Evolutionary conservation across 35 echinoderm and acorn worm species (phyloP), one percentile per base, ranked within the genome.

Genomic region (Acanthaster planci): DNA sequence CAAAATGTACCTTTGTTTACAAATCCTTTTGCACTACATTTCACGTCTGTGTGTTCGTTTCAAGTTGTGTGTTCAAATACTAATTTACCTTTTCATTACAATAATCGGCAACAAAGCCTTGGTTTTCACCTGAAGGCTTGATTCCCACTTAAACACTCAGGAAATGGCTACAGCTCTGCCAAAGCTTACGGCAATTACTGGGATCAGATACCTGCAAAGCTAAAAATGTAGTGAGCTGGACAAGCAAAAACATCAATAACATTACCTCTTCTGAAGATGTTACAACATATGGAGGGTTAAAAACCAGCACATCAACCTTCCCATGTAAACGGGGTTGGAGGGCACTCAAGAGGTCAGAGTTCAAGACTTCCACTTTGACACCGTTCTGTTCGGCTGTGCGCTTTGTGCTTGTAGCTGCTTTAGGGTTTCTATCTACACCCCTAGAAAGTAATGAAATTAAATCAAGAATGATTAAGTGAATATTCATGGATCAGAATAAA

Each of bases 221-320:
- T n/a, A n/a, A n/a, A n/a, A n/a, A n/a, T n/a, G n/a, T n/a, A n/a
- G n/a, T n/a, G n/a, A n/a, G n/a, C n/a, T n/a, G n/a, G n/a, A n/a
- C n/a, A n/a, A n/a, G n/a, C n/a, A n/a, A n/a, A n/a, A n/a, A n/a
- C n/a, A n/a, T n/a, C n/a, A n/a, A n/a, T n/a, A n/a, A n/a, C n/a
- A 54, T 51, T 79, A 98, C 95, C 92, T 98, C 95, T 76, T 91
- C 82, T 51, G 91, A 83, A 35, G 95, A 88, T 10, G 95, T 98
- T 8, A 98, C 95, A 30, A 98, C 95, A 93, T 98, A 98, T 19
- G 95, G 95, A 56, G 95, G 95, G 58, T 98, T 98, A 37, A 98
- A 98, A 14, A 98, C 34, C 18, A 98, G 59, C 8, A 98, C 76
- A 82, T 98, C 95, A 78, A 98, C 75, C 31, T 60, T 76, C 8